Percentiles rank a stretch among this genome's conserved stretches.
phyloP scores from a whole-genome alignment of 1,140 invertebrate genomes.

The Drosophila eugracilis region DNA sequence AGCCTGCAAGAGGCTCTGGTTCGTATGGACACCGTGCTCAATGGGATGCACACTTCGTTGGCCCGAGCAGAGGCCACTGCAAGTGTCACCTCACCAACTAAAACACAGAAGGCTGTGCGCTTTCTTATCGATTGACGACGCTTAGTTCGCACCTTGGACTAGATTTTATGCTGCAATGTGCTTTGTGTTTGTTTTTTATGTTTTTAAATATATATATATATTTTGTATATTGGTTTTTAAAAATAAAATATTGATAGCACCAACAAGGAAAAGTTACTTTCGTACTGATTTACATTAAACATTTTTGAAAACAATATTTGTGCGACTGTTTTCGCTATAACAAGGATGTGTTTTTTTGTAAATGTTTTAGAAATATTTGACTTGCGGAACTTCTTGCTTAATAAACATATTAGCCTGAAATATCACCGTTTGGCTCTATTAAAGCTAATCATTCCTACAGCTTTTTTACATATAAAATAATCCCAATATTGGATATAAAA shows the following conservation, averaged over 20 bases:
- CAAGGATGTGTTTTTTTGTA: too few relatives aligned
- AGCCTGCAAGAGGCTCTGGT: conserved; percentile 60
- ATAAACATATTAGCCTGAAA: too few relatives aligned
- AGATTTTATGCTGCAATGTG: conserved; percentile 51
- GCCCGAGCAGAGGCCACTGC: conserved; percentile 31
- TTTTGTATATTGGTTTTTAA: conserved; percentile 53
- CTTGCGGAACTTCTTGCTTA: too few relatives aligned
- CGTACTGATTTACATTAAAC: neutral
- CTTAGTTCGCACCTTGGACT: conserved; percentile 32
- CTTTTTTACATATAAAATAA: too few relatives aligned
- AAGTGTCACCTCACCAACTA: conserved; percentile 45
- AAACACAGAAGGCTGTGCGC: conserved; percentile 74
- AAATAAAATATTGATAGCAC: conserved; percentile 36
- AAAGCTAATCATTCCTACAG: neutral
- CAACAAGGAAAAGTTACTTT: neutral
- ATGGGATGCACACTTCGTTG: conserved; percentile 60
- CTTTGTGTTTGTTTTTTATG: conserved; percentile 62
- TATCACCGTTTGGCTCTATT: neutral
- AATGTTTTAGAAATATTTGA: too few relatives aligned
- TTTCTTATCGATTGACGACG: conserved; percentile 77
- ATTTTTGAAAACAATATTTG: too few relatives aligned
- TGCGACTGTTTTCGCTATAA: neutral
- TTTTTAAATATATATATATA: conserved; percentile 58
- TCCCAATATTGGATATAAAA: too few relatives aligned
- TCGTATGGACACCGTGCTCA: conserved; percentile 59